Base-by-base conservation (phyloP, 1,140 invertebrate species). In the Telenomus remus region DNA sequence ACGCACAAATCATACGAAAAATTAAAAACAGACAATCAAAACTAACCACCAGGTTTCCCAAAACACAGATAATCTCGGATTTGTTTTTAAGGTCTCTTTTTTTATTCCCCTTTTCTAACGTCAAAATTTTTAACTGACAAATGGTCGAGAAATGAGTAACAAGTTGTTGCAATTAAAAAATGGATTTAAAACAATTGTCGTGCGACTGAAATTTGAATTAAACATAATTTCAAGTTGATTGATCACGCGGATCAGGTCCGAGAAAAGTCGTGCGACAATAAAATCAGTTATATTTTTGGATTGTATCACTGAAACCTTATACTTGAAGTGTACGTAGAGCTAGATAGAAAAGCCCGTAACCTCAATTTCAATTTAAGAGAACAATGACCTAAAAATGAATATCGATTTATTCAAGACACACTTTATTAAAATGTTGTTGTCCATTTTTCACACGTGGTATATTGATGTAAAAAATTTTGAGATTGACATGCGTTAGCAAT, bases 321-420 rank as follows among this genome's bases (percentile, higher is more conserved):
- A 54, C 12, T 54, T 64, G 27, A 54, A 44, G 72, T 75, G n/a
- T 48, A 53, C 12, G 51, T 59, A 53, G 57, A 64, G 60, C 44
- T 39, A 70, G 65, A 76, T 63, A 64, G 66, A 66, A 71, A 71
- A 66, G 66, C 49, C 47, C 70, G 61, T 61, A 76, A 71, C 73
- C 73, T 76, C 66, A 66, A 76, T 76, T 66, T 66, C 48, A 76
- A 27, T 27, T 27, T 27, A 27, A 27, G 19, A 27, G 73, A 76
- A 76, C 73, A 76, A 76, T 76, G 73, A 76, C 73, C 73, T 71
- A 71, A 71, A 76, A 76, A 76, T 70, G 73, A 56, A 66, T 76
- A 76, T 76, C 61, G 73, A 76, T 76, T 66, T 60, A 48, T 49
- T 55, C 11, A 34, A 76, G 47, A 37, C 39, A 34, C 48, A 60